phyloP scores from a whole-genome alignment of 1,140 invertebrate genomes.

The Harpegnathos saltator region DNA sequence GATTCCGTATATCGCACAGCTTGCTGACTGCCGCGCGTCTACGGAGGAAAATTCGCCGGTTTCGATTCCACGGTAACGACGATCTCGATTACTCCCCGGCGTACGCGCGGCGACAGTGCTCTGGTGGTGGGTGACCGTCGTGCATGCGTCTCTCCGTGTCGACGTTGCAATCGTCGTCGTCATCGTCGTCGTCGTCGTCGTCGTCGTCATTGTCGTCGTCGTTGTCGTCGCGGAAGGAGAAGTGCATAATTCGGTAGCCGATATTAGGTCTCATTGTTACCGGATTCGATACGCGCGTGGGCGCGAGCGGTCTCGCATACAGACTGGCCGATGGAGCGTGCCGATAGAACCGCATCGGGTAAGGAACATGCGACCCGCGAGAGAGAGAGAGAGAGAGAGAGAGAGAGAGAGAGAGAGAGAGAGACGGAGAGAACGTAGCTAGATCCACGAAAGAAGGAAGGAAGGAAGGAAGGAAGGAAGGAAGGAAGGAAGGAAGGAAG shows the following conservation, averaged over 20 bases:
- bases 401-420: background rate
- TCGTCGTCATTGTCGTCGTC: too few relatives aligned
- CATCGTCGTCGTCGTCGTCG: background rate
- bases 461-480: constrained; percentile 34
- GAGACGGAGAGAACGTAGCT: constrained; percentile 4
- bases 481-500: constrained; percentile 58
- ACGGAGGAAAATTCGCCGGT: constrained; percentile 51
- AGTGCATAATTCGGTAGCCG: constrained; percentile 75
- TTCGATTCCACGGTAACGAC: constrained; percentile 68
- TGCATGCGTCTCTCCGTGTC: constrained; percentile 9
- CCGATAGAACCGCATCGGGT: constrained; percentile 38
- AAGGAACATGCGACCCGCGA: constrained; percentile 45
- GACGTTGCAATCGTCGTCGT: background rate
- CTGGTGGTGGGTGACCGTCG: background rate
- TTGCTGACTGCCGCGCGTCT: constrained; percentile 10
- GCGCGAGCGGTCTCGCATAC: background rate
- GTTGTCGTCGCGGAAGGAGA: constrained; percentile 47
- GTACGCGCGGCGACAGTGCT: background rate
- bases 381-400: constrained; percentile 7
- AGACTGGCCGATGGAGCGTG: constrained; percentile 27
- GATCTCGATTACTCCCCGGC: constrained; percentile 61
- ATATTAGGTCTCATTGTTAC: constrained; percentile 79
- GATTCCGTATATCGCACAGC: constrained; percentile 31
- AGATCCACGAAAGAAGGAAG: constrained; percentile 8
- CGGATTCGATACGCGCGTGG: constrained; percentile 67